A percentile compares a stretch with the other conserved stretches of the same genome.
Evolutionary conservation across 2,888 invertebrate species (phyloP).

Genomic region (Thereva unica): DNA sequence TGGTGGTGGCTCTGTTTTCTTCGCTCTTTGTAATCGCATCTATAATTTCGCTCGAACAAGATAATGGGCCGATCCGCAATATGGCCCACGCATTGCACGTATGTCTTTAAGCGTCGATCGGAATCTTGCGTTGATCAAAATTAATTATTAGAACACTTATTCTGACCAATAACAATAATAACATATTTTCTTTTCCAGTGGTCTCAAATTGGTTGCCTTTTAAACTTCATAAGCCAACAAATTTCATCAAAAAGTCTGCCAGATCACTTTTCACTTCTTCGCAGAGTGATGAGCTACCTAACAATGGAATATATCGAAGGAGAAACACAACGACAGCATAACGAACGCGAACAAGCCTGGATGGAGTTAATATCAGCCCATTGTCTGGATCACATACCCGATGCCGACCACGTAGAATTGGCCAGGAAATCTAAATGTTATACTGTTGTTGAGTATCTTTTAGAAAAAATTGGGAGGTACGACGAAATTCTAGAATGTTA

Average conservation of each 20-base stretch:
- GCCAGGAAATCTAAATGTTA: constrained; percentile 71
- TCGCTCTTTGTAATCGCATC: too few relatives aligned
- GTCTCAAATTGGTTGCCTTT: constrained; percentile 64
- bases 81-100: too few relatives aligned
- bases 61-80: too few relatives aligned
- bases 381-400: constrained; percentile 64
- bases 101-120: too few relatives aligned
- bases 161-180: background rate
- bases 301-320: constrained; percentile 57
- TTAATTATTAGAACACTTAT: background rate
- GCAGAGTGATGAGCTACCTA: constrained; percentile 66
- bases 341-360: constrained; percentile 75
- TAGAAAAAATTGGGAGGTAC: constrained; percentile 66
- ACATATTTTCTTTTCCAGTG: constrained; percentile 48
- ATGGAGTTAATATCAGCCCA: constrained; percentile 69
- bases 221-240: constrained; percentile 69
- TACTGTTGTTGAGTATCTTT: constrained; percentile 71
- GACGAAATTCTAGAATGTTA: constrained; percentile 71
- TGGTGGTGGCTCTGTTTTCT: too few relatives aligned
- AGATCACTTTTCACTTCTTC: constrained; percentile 61
- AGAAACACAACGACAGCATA: constrained; percentile 60
- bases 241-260: constrained; percentile 61
- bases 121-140: too few relatives aligned
- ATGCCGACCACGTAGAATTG: constrained; percentile 63
- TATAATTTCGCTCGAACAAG: too few relatives aligned